phyloP scores from a whole-genome alignment of 1,140 invertebrate species.

The Cyclargus thomasi region DNA sequence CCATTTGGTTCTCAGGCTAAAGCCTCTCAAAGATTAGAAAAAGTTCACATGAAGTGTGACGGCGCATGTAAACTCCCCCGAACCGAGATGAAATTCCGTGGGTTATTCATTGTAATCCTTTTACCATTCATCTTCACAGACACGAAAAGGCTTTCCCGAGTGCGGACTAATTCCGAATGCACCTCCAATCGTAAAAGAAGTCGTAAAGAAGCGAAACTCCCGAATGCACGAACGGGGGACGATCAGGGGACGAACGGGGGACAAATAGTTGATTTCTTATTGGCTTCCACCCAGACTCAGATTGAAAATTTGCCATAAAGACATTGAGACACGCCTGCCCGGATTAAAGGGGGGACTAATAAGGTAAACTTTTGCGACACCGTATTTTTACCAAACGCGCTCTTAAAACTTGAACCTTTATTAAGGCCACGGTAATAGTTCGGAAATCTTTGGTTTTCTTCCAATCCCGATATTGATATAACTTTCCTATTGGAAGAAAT shows the following conservation, averaged over 20 bases:
- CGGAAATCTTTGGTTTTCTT: slow-evolving; percentile 34
- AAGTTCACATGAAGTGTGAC: background rate
- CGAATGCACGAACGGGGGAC: slow-evolving; percentile 62
- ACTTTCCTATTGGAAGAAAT: slow-evolving; percentile 6
- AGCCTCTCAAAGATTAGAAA: background rate
- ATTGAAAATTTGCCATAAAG: slow-evolving; percentile 74
- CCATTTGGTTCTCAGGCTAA: background rate
- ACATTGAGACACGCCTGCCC: slow-evolving; percentile 70
- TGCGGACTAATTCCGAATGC: slow-evolving; percentile 70
- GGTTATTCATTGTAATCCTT: slow-evolving; percentile 67
- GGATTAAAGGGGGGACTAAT: slow-evolving; percentile 73
- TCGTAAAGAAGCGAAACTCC: slow-evolving; percentile 69
- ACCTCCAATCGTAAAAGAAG: slow-evolving; percentile 73
- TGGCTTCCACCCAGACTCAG: slow-evolving; percentile 70
- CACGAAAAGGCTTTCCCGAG: slow-evolving; percentile 67
- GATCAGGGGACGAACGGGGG: slow-evolving; percentile 64
- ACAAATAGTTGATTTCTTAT: slow-evolving; percentile 75
- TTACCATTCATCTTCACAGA: slow-evolving; percentile 64
- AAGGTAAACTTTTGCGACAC: slow-evolving; percentile 74
- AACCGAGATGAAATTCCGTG: slow-evolving; percentile 35
- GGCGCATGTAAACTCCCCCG: slow-evolving; percentile 30
- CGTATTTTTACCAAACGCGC: slow-evolving; percentile 70
- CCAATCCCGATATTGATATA: slow-evolving; percentile 13
- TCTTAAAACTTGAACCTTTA: slow-evolving; percentile 69
- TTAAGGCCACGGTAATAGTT: slow-evolving; percentile 63